Conservation (phyloP, 2,797 vertebrate genomes). For the Gallinago nigripennis region DNA sequence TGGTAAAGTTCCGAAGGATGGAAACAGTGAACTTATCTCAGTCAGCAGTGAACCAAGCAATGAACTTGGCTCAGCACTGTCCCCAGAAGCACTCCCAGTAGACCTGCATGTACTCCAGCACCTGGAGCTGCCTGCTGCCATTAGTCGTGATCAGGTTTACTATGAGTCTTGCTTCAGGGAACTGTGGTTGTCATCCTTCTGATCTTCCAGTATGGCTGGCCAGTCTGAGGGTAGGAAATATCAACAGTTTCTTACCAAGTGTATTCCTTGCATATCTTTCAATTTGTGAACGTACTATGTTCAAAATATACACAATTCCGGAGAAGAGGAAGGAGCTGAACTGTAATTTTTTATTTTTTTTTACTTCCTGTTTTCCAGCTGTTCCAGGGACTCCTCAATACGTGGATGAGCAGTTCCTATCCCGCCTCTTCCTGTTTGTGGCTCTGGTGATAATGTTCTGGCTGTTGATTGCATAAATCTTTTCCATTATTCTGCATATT, state of each 20-base stretch:
- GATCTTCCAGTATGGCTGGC: not conserved
- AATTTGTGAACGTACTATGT: not conserved
- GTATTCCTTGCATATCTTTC: not conserved
- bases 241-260: not conserved
- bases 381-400: constrained; percentile 96
- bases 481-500: constrained; percentile 35
- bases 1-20: not conserved
- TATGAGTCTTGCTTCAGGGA: not conserved
- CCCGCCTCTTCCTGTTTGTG: constrained; percentile 96
- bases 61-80: not conserved
- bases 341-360: not conserved
- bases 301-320: not conserved
- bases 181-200: not conserved
- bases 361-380: constrained; percentile 78
- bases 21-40: not conserved
- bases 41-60: not conserved
- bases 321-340: constrained; percentile 28
- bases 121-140: not conserved
- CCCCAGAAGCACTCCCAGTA: not conserved
- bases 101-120: not conserved
- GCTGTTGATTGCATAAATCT: constrained; percentile 91
- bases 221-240: not conserved
- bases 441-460: constrained; percentile 98
- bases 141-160: not conserved
- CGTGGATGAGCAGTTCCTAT: constrained; percentile 96